These are phyloP conservation scores for Chaetura pelagica DNA, from an alignment of 2,113 vertebrate genomes.

Conservation along the genomic window DNA sequence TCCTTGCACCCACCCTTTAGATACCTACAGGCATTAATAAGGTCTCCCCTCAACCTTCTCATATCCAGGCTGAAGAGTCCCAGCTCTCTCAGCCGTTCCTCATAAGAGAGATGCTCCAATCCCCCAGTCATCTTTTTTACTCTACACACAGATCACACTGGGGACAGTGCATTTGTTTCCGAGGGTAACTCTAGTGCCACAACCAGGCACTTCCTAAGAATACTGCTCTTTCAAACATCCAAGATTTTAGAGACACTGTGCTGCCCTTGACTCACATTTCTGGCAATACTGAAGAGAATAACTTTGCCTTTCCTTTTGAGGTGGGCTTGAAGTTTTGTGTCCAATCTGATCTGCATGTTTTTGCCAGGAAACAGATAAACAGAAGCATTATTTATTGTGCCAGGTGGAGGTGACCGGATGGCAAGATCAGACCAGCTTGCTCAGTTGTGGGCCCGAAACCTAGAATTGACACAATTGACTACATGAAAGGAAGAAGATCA, in stretches of 20 bases:
- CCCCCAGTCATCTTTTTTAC: no score
- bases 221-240: neutral
- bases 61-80: no score
- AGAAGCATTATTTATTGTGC: neutral
- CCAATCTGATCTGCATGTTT: neutral
- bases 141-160: rapidly evolving
- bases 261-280: neutral
- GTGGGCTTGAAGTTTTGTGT: neutral
- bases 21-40: no score
- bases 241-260: neutral
- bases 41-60: no score
- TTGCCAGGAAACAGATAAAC: neutral
- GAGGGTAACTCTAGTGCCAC: neutral
- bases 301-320: neutral
- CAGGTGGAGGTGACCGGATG: neutral
- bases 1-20: no score
- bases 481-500: neutral
- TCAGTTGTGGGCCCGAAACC: neutral
- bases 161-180: neutral
- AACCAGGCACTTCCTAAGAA: neutral
- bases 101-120: no score
- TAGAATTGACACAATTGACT: neutral
- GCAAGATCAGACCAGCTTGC: neutral
- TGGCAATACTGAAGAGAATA: neutral
- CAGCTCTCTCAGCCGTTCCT: no score